Percentiles rank a stretch among this genome's conserved stretches.
These are phyloP conservation scores for Hemibates koningsi DNA, from an alignment of 2,113 vertebrate genomes.

Conservation along the genomic window DNA sequence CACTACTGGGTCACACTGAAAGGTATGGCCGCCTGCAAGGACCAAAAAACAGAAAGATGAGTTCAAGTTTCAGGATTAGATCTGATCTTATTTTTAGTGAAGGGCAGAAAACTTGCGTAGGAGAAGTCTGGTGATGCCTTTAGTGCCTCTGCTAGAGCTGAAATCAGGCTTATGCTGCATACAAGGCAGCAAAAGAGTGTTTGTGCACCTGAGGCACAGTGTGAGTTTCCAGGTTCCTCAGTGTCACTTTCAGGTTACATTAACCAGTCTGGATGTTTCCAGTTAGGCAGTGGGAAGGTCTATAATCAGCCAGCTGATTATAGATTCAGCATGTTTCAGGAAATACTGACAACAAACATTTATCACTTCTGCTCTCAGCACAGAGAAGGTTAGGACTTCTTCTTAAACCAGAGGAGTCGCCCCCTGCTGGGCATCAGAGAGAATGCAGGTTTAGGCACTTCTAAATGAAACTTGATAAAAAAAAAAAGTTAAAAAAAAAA, in stretches of 20 bases:
- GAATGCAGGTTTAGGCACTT: background rate
- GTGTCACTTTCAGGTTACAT: background rate
- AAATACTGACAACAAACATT: background rate
- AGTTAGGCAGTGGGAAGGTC: background rate
- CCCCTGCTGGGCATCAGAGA: background rate
- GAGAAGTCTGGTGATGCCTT: background rate
- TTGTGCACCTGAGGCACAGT: background rate
- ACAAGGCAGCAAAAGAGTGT: background rate
- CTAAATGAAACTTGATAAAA: background rate
- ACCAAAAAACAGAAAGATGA: background rate
- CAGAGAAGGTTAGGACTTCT: background rate
- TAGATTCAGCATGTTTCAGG: background rate
- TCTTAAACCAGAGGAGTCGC: background rate
- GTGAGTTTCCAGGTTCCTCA: background rate
- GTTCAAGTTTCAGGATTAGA: background rate
- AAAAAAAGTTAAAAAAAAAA: background rate
- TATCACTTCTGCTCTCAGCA: background rate
- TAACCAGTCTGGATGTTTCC: background rate
- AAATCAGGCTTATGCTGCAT: background rate
- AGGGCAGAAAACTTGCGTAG: background rate
- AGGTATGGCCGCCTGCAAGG: slow-evolving; percentile 64
- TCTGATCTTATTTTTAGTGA: background rate
- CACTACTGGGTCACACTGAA: slow-evolving; percentile 91
- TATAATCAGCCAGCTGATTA: background rate
- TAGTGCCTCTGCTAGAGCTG: background rate